Conservation (phyloP, 2,113 vertebrate genomes). For the Amblyopsis rosae region DNA sequence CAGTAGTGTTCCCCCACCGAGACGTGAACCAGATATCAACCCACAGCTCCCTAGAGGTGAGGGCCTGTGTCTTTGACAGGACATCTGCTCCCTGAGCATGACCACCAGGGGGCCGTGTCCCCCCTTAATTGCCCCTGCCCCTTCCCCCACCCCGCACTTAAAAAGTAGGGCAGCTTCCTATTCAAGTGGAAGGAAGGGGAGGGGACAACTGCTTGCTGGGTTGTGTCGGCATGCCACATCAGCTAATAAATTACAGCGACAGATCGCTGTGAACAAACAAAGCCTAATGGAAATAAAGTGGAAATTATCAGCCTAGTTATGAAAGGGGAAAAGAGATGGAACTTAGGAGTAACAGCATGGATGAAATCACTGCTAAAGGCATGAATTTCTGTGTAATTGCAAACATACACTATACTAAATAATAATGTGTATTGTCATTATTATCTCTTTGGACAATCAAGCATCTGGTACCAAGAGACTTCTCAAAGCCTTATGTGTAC, state of each 20-base stretch:
- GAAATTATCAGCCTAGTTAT: conserved; percentile 66
- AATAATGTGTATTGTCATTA: conserved; percentile 57
- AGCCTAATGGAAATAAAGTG: conserved; percentile 75
- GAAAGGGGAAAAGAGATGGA: conserved; percentile 28
- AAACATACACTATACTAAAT: conserved; percentile 65
- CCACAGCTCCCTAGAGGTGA: conserved; percentile 72
- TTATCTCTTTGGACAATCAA: conserved; percentile 58
- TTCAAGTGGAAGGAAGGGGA: conserved; percentile 48
- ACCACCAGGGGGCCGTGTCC: conserved; percentile 66
- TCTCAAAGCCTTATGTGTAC: conserved; percentile 17
- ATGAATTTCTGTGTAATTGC: conserved; percentile 51
- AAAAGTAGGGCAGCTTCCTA: conserved; percentile 71
- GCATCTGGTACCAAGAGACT: conserved; percentile 47
- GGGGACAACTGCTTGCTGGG: conserved; percentile 49
- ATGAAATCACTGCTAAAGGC: conserved; percentile 44
- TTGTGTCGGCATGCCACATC: conserved; percentile 60
- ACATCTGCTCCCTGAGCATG: conserved; percentile 66
- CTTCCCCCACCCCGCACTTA: conserved; percentile 2
- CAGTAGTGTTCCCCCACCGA: conserved; percentile 63
- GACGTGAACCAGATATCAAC: conserved; percentile 81
- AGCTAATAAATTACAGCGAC: conserved; percentile 76
- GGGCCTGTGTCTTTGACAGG: conserved; percentile 62
- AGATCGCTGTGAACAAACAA: conserved; percentile 74
- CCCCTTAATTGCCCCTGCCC: conserved; percentile 62
- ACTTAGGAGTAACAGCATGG: conserved; percentile 42